phyloP scores from a whole-genome alignment of 2,113 vertebrate genomes.

The Rostratula benghalensis region DNA sequence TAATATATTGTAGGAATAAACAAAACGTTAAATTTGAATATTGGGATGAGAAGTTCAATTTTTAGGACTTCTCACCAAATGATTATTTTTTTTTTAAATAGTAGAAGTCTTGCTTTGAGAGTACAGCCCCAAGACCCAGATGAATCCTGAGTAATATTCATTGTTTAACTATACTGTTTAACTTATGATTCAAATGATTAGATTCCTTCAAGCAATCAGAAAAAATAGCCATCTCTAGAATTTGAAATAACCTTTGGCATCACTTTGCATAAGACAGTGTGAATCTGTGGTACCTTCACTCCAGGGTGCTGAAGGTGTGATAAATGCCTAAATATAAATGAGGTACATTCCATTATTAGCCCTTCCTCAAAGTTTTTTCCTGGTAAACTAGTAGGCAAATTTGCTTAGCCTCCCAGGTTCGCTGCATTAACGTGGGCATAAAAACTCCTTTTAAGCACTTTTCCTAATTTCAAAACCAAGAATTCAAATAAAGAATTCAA shows the following conservation, averaged over 20 bases:
- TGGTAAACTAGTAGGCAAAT: neutral
- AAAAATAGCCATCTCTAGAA: neutral
- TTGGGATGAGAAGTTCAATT: neutral
- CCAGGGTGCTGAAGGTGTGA: neutral
- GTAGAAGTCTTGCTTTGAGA: neutral
- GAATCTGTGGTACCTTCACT: neutral
- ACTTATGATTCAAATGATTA: neutral
- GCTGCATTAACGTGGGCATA: neutral
- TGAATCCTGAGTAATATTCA: neutral
- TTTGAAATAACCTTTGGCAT: neutral
- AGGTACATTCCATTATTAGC: neutral
- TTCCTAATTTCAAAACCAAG: neutral
- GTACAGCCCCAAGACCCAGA: neutral
- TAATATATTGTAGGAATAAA: neutral
- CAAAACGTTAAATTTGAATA: neutral
- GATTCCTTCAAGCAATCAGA: neutral
- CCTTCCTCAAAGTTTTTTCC: neutral
- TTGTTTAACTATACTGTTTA: neutral
- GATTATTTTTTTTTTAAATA: neutral
- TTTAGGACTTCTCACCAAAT: neutral
- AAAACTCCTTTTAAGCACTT: neutral
- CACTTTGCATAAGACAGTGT: neutral
- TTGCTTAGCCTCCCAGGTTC: neutral
- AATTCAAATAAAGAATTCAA: neutral
- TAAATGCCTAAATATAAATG: neutral